Percentiles rank a stretch among this genome's conserved stretches.
These are phyloP conservation scores for Syngnathus typhle DNA, from an alignment of 2,113 vertebrate genomes.

Conservation along the genomic window DNA sequence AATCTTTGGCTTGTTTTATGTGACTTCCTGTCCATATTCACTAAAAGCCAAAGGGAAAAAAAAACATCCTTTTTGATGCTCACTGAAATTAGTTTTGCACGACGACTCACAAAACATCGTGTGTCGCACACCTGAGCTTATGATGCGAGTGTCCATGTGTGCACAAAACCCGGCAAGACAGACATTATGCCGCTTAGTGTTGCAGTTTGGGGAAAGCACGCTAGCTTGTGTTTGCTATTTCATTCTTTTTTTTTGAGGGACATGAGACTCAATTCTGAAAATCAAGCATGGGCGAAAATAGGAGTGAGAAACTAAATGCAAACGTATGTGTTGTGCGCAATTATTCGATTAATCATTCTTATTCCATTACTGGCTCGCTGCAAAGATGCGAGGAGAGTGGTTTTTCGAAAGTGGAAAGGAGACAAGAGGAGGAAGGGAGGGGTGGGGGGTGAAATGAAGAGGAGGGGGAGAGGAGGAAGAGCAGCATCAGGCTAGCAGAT, in stretches of 20 bases:
- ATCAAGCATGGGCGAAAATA: slow-evolving; percentile 81
- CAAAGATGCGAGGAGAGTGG: slow-evolving; percentile 37
- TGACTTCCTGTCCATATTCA: slow-evolving; percentile 18
- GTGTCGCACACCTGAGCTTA: slow-evolving; percentile 18
- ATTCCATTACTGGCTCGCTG: slow-evolving; percentile 83
- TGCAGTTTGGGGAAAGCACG: not conserved
- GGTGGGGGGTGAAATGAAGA: slow-evolving; percentile 32
- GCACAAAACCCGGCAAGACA: slow-evolving; percentile 6
- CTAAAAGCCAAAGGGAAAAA: not conserved
- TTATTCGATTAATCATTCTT: slow-evolving; percentile 98
- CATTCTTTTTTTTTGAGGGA: slow-evolving; percentile 33
- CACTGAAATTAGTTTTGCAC: not conserved
- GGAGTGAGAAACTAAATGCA: slow-evolving; percentile 77
- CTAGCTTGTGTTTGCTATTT: slow-evolving; percentile 17
- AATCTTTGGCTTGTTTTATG: slow-evolving; percentile 40
- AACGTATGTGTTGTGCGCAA: slow-evolving; percentile 91
- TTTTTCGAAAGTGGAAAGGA: slow-evolving; percentile 49
- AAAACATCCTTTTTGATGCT: not conserved
- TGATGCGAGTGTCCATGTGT: not conserved
- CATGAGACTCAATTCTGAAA: slow-evolving; percentile 73
- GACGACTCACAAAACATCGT: slow-evolving; percentile 26
- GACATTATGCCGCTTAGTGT: slow-evolving; percentile 42
- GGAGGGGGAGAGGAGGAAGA: slow-evolving; percentile 43
- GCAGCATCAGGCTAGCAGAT: slow-evolving; percentile 86
- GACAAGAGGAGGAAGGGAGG: slow-evolving; percentile 34